Conservation (phyloP, 2,797 vertebrate species). For the Myotis myotis region DNA sequence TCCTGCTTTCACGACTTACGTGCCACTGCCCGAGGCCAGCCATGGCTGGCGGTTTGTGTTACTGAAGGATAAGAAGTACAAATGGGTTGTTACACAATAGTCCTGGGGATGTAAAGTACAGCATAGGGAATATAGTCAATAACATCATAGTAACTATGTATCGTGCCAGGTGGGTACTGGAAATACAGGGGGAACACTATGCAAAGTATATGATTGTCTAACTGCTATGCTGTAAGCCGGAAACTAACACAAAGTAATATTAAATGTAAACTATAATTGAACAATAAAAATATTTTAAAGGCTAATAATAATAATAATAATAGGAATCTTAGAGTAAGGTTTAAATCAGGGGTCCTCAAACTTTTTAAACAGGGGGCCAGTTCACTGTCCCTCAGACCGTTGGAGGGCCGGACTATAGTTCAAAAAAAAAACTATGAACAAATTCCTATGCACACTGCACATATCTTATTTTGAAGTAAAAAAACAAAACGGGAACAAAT, state of each 20-base stretch:
- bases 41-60: background rate
- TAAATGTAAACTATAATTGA: background rate
- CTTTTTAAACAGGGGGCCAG: too few species aligned
- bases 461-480: too few species aligned
- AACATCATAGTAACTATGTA: background rate
- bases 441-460: too few species aligned
- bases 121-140: background rate
- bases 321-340: background rate
- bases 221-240: background rate
- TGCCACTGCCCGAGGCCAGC: background rate
- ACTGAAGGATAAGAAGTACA: background rate
- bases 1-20: background rate
- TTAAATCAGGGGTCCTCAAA: background rate
- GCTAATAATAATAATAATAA: background rate
- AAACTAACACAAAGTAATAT: background rate
- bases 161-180: background rate
- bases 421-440: too few species aligned
- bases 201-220: background rate
- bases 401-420: too few species aligned
- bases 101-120: background rate
- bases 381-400: too few species aligned
- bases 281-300: background rate
- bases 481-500: too few species aligned
- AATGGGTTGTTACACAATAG: background rate
- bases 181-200: background rate